Percentiles rank a stretch among this genome's conserved stretches.
Evolutionary conservation across 1,140 invertebrate genomes (phyloP).

Genomic region (Nymphalis io): DNA sequence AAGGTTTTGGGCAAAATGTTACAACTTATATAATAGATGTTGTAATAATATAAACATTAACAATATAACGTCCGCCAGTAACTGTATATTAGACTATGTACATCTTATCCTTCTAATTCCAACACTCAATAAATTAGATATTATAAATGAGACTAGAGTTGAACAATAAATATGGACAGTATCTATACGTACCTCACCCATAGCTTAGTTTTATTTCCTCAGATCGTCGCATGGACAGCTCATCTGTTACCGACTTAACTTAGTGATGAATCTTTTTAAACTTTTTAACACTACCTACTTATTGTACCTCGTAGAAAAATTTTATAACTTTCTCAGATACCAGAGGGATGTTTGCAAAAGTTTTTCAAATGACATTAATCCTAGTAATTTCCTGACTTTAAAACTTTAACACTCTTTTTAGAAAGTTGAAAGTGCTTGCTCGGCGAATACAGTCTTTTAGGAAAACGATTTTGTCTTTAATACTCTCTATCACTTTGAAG

Average conservation of each 20-base stretch:
- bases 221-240: not conserved
- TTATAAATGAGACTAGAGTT: not conserved
- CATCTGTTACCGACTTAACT: constrained; percentile 1
- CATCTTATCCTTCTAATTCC: too few relatives aligned
- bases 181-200: not conserved
- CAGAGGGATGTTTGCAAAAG: constrained; percentile 11
- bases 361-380: constrained; percentile 16
- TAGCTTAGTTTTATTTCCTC: not conserved
- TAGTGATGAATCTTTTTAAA: constrained; percentile 12
- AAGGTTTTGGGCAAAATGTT: too few relatives aligned
- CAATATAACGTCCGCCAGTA: too few relatives aligned
- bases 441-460: constrained; percentile 6
- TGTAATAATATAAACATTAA: too few relatives aligned
- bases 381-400: constrained; percentile 13
- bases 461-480: constrained; percentile 16
- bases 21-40: too few relatives aligned
- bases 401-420: constrained; percentile 14
- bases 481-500: constrained; percentile 5
- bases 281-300: constrained; percentile 3
- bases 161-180: not conserved
- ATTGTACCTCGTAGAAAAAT: constrained; percentile 9
- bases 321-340: constrained; percentile 15
- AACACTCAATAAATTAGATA: not conserved
- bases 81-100: too few relatives aligned
- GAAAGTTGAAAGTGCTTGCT: constrained; percentile 3